phyloP scores from a whole-genome alignment of 2,113 vertebrate genomes.

The Chaenogobius annularis region DNA sequence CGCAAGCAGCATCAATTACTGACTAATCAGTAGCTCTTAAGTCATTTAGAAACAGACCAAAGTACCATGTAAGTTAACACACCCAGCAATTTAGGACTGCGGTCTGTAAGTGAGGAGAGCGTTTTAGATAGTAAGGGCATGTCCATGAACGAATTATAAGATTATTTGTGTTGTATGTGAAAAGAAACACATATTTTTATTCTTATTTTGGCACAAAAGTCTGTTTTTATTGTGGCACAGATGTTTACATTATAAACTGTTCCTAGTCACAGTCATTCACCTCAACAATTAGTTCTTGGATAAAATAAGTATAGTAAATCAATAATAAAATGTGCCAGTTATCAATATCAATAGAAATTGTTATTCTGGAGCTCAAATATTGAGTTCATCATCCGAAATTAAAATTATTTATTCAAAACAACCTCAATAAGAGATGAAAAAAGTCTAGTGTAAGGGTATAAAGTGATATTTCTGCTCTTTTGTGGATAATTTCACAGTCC shows the following conservation, averaged over 20 bases:
- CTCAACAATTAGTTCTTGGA: neutral
- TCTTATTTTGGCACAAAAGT: neutral
- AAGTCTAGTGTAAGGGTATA: no score
- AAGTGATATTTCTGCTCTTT: no score
- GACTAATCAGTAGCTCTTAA: slow-evolving; percentile 37
- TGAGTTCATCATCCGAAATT: no score
- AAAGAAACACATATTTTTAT: neutral
- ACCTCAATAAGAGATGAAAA: no score
- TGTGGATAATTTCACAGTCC: no score
- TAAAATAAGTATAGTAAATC: no score
- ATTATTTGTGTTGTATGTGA: neutral
- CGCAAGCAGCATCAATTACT: slow-evolving; percentile 15
- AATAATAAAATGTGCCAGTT: no score
- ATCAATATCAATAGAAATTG: no score
- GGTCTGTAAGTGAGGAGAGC: slow-evolving; percentile 36
- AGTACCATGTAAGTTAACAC: slow-evolving; percentile 27
- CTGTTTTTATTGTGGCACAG: neutral
- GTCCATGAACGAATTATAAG: neutral
- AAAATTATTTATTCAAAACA: no score
- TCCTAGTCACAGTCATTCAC: neutral
- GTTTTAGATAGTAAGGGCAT: neutral
- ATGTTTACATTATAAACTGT: neutral
- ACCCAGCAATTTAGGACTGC: slow-evolving; percentile 49
- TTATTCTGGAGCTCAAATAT: no score
- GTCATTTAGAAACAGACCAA: slow-evolving; percentile 22